These are phyloP conservation scores for Rhynchonycteris naso DNA, from an alignment of 2,797 vertebrate species.

Conservation along the genomic window DNA sequence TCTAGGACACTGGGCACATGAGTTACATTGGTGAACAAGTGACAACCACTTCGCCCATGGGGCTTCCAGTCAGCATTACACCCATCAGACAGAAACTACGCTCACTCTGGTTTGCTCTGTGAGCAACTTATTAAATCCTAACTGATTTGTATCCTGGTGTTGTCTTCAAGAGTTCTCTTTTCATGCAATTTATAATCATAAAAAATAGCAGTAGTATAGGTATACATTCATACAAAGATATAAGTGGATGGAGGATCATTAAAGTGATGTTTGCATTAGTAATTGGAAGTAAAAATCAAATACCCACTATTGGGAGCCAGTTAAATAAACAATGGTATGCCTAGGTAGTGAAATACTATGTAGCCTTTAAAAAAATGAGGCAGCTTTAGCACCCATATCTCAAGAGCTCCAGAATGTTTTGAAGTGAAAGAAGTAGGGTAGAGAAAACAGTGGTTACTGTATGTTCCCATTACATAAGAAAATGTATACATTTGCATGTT, in stretches of 20 bases:
- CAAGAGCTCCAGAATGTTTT: neutral
- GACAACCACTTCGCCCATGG: rapidly evolving
- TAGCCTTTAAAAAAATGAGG: neutral
- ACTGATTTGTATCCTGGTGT: neutral
- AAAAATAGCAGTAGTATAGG: neutral
- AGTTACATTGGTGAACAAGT: too few relatives aligned
- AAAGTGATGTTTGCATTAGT: neutral
- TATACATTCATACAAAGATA: neutral
- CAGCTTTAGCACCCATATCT: too few relatives aligned
- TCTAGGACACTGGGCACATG: rapidly evolving
- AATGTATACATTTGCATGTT: rapidly evolving
- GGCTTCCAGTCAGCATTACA: neutral
- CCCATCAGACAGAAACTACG: neutral
- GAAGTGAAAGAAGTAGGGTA: neutral
- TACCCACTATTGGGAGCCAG: rapidly evolving
- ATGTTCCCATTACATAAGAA: neutral
- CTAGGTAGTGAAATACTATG: neutral
- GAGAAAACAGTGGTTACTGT: neutral
- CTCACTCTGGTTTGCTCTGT: neutral
- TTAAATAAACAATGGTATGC: neutral
- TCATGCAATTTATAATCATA: neutral
- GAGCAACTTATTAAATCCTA: neutral
- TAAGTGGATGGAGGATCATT: neutral
- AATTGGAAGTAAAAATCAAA: neutral
- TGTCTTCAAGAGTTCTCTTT: neutral